Evolutionary conservation across 2,888 invertebrate genomes (phyloP).

Genomic region (Nymphalis polychloros): DNA sequence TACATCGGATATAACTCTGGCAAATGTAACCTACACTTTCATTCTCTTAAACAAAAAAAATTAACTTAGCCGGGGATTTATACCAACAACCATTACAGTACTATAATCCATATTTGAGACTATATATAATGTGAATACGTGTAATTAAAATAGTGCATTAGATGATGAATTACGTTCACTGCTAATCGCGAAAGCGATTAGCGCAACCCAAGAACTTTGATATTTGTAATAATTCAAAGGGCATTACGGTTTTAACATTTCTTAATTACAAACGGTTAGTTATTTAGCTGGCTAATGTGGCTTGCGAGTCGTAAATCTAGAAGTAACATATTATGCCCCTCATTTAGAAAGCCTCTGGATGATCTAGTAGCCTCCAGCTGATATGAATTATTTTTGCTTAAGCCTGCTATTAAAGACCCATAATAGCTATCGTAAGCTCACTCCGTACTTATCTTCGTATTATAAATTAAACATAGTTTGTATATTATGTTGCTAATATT

Average conservation of each 20-base stretch:
- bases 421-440: slow-evolving; percentile 9
- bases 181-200: slow-evolving; percentile 39
- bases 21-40: no score
- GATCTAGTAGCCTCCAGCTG: slow-evolving; percentile 21
- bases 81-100: no score
- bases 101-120: no score
- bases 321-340: slow-evolving; percentile 31
- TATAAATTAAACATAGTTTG: not conserved
- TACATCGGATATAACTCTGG: no score
- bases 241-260: slow-evolving; percentile 22
- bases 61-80: no score
- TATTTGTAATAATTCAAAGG: slow-evolving; percentile 27
- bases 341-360: slow-evolving; percentile 24
- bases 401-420: slow-evolving; percentile 20
- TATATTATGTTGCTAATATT: not conserved
- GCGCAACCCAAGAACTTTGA: slow-evolving; percentile 28
- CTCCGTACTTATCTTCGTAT: not conserved
- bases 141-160: slow-evolving; percentile 13
- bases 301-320: slow-evolving; percentile 34
- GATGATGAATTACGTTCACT: slow-evolving; percentile 23
- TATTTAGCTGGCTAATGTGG: slow-evolving; percentile 29
- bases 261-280: slow-evolving; percentile 25
- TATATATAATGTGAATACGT: not conserved
- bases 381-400: slow-evolving; percentile 28
- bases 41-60: no score